phyloP scores from a whole-genome alignment of 2,888 invertebrate species.

The Monochamus alternatus region DNA sequence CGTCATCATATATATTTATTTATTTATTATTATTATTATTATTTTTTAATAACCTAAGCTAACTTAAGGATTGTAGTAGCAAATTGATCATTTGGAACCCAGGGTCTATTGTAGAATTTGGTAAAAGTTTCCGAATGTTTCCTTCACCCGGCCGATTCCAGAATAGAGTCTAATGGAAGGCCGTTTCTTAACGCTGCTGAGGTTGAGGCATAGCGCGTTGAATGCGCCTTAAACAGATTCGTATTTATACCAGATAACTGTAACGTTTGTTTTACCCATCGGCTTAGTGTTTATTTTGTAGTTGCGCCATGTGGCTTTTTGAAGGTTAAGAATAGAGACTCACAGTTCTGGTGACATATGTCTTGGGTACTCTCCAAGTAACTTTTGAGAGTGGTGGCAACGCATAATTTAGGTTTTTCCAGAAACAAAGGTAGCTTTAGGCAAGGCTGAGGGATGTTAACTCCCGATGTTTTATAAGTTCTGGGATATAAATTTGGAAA shows the following conservation, averaged over 20 bases:
- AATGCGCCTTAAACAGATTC: conserved; percentile 9
- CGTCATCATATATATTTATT: too few species aligned
- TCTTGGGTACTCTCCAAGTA: not conserved
- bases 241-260: conserved; percentile 43
- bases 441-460: conserved; percentile 39
- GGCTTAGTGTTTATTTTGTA: conserved; percentile 44
- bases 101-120: conserved; percentile 23
- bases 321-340: not conserved
- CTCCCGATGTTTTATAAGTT: conserved; percentile 32
- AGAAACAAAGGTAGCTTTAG: conserved; percentile 8
- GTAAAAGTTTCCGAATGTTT: conserved; percentile 6
- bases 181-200: conserved; percentile 33
- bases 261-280: conserved; percentile 48
- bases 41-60: too few species aligned
- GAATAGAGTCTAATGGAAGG: conserved; percentile 13
- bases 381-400: not conserved
- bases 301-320: conserved; percentile 39
- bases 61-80: too few species aligned
- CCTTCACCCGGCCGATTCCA: conserved; percentile 11
- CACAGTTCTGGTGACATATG: not conserved
- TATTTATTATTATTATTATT: too few species aligned
- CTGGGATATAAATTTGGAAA: conserved; percentile 16
- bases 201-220: conserved; percentile 35
- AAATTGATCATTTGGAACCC: not conserved
- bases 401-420: not conserved